phyloP scores from a whole-genome alignment of 1,140 invertebrate genomes.

The Pseudomyrmex flavicornis region DNA sequence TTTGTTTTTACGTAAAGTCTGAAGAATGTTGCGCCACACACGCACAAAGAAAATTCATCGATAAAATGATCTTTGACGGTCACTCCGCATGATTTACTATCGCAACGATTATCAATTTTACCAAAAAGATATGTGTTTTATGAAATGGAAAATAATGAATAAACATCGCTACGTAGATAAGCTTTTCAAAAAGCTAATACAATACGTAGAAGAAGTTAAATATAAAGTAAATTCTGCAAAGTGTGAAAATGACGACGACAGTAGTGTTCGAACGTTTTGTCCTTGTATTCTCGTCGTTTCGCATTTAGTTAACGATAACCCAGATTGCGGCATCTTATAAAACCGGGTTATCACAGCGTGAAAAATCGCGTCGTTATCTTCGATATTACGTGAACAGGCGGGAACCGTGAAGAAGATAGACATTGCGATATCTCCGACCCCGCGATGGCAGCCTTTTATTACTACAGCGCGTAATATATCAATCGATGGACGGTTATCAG shows the following conservation, averaged over 20 bases:
- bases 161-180: too few relatives aligned
- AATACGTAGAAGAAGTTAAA: background rate
- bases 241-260: conserved; percentile 1
- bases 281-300: background rate
- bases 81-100: too few relatives aligned
- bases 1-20: too few relatives aligned
- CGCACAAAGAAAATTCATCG: too few relatives aligned
- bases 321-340: conserved; percentile 32
- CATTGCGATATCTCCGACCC: conserved; percentile 16
- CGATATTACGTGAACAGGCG: background rate
- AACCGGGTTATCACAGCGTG: conserved; percentile 25
- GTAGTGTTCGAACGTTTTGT: background rate
- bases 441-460: conserved; percentile 11
- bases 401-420: background rate
- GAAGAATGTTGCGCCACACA: too few relatives aligned
- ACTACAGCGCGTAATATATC: conserved; percentile 37
- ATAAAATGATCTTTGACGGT: too few relatives aligned
- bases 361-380: background rate
- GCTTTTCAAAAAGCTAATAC: too few relatives aligned
- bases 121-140: too few relatives aligned
- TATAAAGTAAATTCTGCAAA: conserved; percentile 14
- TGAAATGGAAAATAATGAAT: too few relatives aligned
- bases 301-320: conserved; percentile 25
- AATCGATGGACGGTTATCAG: conserved; percentile 50
- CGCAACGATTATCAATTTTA: too few relatives aligned